Conservation (phyloP, 30 jellyfish, hydroid and myxozoan species). For the Mastigias papua region DNA sequence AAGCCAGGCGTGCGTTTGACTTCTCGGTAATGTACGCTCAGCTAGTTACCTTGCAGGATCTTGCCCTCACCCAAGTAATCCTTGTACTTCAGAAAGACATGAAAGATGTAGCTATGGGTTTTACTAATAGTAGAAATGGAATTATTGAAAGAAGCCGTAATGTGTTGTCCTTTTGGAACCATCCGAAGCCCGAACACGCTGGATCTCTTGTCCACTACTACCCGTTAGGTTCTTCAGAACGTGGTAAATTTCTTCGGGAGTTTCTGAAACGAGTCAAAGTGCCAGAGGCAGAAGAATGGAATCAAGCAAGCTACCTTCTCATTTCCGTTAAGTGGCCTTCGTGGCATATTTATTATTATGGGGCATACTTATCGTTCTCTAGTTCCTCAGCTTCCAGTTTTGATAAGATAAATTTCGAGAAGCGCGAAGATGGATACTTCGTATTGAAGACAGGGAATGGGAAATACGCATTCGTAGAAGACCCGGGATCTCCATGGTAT, state of each 20-base stretch:
- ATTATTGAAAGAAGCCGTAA: not conserved
- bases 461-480: not conserved
- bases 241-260: not conserved
- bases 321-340: constrained; percentile 14
- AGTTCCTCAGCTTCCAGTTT: not conserved
- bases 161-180: not conserved
- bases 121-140: not conserved
- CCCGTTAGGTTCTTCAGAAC: constrained; percentile 7
- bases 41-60: constrained; percentile 15
- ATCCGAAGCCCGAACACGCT: constrained; percentile 23
- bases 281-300: not conserved
- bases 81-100: not conserved
- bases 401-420: not conserved
- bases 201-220: constrained; percentile 3
- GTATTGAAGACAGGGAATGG: not conserved
- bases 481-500: not conserved
- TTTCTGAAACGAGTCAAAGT: not conserved
- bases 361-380: not conserved
- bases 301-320: not conserved
- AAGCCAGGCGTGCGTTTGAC: constrained; percentile 14
- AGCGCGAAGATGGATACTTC: constrained; percentile 9
- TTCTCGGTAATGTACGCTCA: constrained; percentile 33
- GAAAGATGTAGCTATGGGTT: not conserved
- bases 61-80: not conserved
- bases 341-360: not conserved